Conservation (phyloP, 2,113 vertebrate genomes). For the Aptenodytes forsteri region DNA sequence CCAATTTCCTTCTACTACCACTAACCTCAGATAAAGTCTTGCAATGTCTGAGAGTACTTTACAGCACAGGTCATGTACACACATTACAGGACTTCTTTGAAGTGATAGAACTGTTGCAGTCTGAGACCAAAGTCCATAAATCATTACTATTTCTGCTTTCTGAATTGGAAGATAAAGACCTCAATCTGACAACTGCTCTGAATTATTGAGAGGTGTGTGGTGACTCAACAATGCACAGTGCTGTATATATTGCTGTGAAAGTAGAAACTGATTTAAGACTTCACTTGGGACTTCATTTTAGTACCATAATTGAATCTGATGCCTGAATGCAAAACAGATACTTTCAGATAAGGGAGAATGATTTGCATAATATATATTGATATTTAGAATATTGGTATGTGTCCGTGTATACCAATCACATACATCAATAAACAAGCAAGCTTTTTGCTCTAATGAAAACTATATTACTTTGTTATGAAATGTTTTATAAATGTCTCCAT, state of each 20-base stretch:
- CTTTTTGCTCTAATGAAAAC: neutral
- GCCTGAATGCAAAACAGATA: slow-evolving; percentile 1
- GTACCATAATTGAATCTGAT: slow-evolving; percentile 9
- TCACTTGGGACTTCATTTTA: neutral
- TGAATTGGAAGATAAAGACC: neutral
- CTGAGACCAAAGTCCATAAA: neutral
- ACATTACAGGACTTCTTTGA: neutral
- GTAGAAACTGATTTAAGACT: neutral
- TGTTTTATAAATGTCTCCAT: neutral
- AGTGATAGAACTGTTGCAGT: neutral
- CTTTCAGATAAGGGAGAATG: neutral
- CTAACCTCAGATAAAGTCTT: neutral
- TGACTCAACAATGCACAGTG: neutral
- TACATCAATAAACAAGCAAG: neutral
- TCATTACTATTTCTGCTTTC: neutral
- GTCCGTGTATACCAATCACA: neutral
- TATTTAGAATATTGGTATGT: neutral
- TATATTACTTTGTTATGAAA: neutral
- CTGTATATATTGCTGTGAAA: neutral
- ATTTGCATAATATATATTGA: neutral
- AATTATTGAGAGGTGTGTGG: neutral
- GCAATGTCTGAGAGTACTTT: neutral
- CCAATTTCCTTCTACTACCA: fast-evolving
- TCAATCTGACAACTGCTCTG: neutral
- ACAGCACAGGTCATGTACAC: neutral